phyloP scores from a whole-genome alignment of 2,113 vertebrate genomes.

The Prochilodus magdalenae region DNA sequence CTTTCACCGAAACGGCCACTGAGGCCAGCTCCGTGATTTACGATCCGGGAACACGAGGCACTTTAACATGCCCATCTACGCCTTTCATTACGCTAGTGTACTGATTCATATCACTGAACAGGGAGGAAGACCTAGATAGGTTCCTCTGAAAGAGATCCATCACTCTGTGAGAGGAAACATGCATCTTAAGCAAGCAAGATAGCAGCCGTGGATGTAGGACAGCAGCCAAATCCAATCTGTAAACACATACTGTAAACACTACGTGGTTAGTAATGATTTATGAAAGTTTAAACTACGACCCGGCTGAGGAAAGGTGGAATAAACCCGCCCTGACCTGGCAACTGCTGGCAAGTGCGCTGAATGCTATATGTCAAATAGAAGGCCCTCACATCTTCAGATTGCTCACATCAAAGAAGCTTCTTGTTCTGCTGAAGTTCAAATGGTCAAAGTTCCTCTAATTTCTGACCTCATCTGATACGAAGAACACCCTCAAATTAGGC shows the following conservation, averaged over 20 bases:
- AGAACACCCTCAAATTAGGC: neutral
- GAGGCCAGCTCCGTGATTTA: constrained; percentile 11
- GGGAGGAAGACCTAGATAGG: neutral
- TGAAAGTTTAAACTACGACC: neutral
- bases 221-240: neutral
- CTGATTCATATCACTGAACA: constrained; percentile 15
- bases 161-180: constrained; percentile 3
- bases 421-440: neutral
- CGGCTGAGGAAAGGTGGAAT: neutral
- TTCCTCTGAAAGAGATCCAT: neutral
- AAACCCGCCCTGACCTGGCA: neutral
- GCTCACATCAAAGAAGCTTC: neutral
- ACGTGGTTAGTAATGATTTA: neutral
- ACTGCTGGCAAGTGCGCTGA: neutral
- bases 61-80: constrained; percentile 10
- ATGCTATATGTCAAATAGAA: neutral
- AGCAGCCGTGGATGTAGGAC: neutral
- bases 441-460: neutral
- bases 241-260: neutral
- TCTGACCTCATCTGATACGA: neutral
- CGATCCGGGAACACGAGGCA: neutral
- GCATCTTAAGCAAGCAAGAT: neutral
- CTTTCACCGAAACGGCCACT: neutral
- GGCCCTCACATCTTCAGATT: neutral
- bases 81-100: neutral